phyloP scores from a whole-genome alignment of 2,888 invertebrate genomes.

The Macrophya annulata region DNA sequence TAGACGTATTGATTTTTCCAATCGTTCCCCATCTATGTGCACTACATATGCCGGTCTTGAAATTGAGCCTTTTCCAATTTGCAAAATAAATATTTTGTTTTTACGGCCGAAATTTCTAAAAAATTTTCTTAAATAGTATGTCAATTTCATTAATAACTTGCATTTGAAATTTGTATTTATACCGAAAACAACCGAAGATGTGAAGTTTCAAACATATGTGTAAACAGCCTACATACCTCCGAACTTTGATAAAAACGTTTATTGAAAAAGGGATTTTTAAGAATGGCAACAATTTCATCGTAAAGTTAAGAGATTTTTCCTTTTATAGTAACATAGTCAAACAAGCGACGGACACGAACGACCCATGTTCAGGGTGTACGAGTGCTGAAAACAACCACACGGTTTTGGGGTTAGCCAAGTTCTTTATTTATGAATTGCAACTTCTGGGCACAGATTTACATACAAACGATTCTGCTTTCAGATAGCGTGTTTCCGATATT shows the following conservation, averaged over 20 bases:
- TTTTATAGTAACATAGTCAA: background rate
- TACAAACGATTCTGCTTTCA: too few relatives aligned
- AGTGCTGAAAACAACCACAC: background rate
- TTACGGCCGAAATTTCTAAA: background rate
- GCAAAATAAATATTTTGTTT: background rate
- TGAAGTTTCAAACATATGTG: background rate
- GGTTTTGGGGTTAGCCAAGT: background rate
- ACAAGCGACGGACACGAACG: background rate
- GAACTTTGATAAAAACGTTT: conserved; percentile 10
- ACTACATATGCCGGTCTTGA: background rate
- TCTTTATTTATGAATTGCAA: too few relatives aligned
- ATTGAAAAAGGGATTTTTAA: conserved; percentile 15
- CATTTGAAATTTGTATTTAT: background rate
- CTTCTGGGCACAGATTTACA: too few relatives aligned
- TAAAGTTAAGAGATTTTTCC: background rate
- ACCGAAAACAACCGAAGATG: background rate
- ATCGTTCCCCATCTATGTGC: too few relatives aligned
- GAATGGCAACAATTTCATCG: conserved; percentile 2
- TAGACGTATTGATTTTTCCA: too few relatives aligned
- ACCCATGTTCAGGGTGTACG: conserved; percentile 1
- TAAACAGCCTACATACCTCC: background rate
- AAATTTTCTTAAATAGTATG: background rate
- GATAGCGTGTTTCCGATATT: too few relatives aligned
- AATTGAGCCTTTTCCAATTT: background rate
- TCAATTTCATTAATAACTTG: background rate